Evolutionary conservation across 2,797 vertebrate genomes (phyloP).

Genomic region (Apodemus agrarius): DNA sequence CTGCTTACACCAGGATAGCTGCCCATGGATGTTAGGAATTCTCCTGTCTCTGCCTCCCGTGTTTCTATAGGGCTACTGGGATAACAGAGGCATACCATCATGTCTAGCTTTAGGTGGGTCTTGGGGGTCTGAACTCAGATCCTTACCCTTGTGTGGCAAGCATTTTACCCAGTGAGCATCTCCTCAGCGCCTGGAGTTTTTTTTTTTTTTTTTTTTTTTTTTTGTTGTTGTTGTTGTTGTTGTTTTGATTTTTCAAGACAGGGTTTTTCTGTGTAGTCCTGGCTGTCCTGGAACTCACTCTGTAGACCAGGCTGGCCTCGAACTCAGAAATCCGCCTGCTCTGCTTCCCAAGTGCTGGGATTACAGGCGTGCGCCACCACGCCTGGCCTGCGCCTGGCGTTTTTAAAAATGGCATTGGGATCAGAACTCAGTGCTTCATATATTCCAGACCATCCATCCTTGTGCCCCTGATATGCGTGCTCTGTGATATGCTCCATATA

Average conservation of each 20-base stretch:
- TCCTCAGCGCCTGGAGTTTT: neutral
- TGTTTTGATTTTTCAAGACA: too few species aligned
- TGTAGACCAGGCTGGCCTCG: too few species aligned
- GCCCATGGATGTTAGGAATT: neutral
- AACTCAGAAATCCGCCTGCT: too few species aligned
- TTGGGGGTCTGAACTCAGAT: neutral
- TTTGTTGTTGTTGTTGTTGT: too few species aligned
- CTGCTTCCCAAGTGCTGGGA: too few species aligned
- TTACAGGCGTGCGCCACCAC: too few species aligned
- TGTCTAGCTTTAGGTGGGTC: neutral
- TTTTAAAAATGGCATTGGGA: neutral
- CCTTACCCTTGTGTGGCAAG: neutral
- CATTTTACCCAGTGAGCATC: neutral
- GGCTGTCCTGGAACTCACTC: too few species aligned
- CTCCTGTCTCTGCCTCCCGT: neutral
- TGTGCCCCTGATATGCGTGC: neutral
- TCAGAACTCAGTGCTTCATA: neutral
- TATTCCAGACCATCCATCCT: neutral
- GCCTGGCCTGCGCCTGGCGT: neutral
- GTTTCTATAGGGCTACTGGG: neutral
- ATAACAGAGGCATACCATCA: neutral
- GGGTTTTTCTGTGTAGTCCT: too few species aligned
- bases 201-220: too few species aligned
- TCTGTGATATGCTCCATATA: neutral
- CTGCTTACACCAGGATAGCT: neutral